Evolutionary conservation across 1,140 invertebrate species (phyloP), one percentile per base, ranked within the genome.

Genomic region (Andrena cerasifolii): DNA sequence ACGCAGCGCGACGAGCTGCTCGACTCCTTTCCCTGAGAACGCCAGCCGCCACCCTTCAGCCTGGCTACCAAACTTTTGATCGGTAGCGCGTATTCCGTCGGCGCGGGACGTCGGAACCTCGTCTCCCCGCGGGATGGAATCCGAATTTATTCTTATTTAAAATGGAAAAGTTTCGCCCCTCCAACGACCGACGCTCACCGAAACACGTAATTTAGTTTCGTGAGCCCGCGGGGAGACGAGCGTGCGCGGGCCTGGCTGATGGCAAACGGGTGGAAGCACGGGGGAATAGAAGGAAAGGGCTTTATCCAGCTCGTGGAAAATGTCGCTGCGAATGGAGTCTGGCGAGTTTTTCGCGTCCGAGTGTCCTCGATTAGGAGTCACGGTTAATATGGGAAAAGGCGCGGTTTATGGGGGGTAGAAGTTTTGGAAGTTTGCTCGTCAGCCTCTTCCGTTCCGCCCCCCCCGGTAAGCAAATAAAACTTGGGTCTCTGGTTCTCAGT

Each of bases 61-160:
- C n/a, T 31, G 43, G 21, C 36, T 40, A 40, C 36, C 36, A 73
- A 45, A 45, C 33, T 75, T 45, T 67, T 28, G 16, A 59, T 59
- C 56, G 56, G 33, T 12, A 8, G 18, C 56, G 67, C 75, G 36
- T 31, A 36, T 18, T 62, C 71, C 26, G 47, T 16, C 45, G 12
- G 40, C 16, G 36, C 31, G 58, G 33, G 74, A 74, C 28, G 56
- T 36, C 31, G 8, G 16, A 18, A 18, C 12, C 47, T n/a, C 47
- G 18, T 78, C 62, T 51, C 47, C 36, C 36, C 56, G 31, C 33
- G 33, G 56, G 36, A 36, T 36, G 56, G 83, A 83, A 90, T 89
- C 82, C 86, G 82, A 90, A 90, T 90, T 87, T 88, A 90, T 90
- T 89, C 84, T 89, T 90, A 89, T 90, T 90, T 89, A 89, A 90